Evolutionary conservation across 2,797 vertebrate species (phyloP).

Genomic region (Halcyon leucocephala): DNA sequence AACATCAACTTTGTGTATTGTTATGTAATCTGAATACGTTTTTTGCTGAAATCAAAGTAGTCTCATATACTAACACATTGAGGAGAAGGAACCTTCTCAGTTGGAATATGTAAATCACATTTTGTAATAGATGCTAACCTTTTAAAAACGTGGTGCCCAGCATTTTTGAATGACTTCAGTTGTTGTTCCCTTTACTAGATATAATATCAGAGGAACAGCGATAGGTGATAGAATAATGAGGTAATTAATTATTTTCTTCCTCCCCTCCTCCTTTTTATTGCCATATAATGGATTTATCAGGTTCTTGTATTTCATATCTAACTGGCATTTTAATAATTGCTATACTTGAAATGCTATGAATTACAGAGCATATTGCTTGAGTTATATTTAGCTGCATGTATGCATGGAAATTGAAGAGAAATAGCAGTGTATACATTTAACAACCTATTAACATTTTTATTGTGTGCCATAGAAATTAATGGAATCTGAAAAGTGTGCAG

Average conservation of each 20-base stretch:
- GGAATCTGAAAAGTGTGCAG: neutral
- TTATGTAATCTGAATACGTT: constrained; percentile 1
- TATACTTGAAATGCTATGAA: constrained; percentile 50
- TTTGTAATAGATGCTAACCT: constrained; percentile 57
- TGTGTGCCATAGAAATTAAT: constrained; percentile 53
- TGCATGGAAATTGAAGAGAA: constrained; percentile 69
- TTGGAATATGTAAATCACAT: neutral
- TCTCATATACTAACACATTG: neutral
- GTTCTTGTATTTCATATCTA: constrained; percentile 66
- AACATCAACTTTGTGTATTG: neutral
- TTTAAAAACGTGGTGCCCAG: constrained; percentile 58
- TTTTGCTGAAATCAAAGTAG: constrained; percentile 38
- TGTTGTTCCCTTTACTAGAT: constrained; percentile 89
- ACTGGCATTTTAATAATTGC: constrained; percentile 70
- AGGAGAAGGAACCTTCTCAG: constrained; percentile 9
- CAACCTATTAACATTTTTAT: constrained; percentile 48
- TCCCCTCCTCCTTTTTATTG: constrained; percentile 44
- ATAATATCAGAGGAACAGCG: constrained; percentile 97
- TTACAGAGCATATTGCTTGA: constrained; percentile 61
- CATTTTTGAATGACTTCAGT: constrained; percentile 79
- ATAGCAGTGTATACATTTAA: constrained; percentile 51
- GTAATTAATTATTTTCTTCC: constrained; percentile 85
- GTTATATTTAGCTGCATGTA: constrained; percentile 75
- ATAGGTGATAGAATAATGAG: constrained; percentile 99
- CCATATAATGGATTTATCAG: constrained; percentile 65